Conservation (phyloP, 1,140 invertebrate species). For the Drusus annulatus region DNA sequence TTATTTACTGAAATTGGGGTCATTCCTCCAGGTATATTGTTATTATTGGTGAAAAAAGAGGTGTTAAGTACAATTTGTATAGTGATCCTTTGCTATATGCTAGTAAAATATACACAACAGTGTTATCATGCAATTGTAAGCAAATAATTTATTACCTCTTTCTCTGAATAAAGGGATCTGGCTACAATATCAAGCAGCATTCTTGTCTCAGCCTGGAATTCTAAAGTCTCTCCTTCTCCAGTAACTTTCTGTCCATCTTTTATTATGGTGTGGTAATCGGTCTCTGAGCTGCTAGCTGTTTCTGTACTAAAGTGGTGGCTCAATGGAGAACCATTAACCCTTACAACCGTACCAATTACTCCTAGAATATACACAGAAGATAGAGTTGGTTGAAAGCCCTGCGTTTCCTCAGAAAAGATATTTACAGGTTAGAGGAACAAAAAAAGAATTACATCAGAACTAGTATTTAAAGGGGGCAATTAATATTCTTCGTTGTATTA, state of each 20-base stretch:
- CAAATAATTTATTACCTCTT: slow-evolving; percentile 81
- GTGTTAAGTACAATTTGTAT: too few species aligned
- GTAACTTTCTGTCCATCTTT: slow-evolving; percentile 70
- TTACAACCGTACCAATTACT: background rate
- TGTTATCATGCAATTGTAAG: too few species aligned
- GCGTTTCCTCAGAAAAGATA: background rate
- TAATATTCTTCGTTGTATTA: too few species aligned
- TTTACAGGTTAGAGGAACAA: background rate
- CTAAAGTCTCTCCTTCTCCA: slow-evolving; percentile 76
- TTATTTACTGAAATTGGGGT: too few species aligned
- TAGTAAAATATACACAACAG: too few species aligned
- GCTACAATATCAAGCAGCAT: slow-evolving; percentile 98
- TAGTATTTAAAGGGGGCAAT: too few species aligned
- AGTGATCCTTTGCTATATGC: too few species aligned
- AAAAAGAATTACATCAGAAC: background rate
- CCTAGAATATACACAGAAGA: slow-evolving; percentile 1
- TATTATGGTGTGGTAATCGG: slow-evolving; percentile 53
- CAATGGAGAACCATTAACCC: background rate
- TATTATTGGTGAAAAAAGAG: too few species aligned
- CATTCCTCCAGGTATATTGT: too few species aligned
- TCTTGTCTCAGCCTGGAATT: slow-evolving; percentile 97
- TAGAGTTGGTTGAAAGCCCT: background rate
- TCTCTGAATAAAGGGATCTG: slow-evolving; percentile 96
- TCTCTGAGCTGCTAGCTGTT: slow-evolving; percentile 39
- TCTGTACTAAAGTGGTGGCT: slow-evolving; percentile 33